Evolutionary conservation across 2,113 vertebrate genomes (phyloP), one percentile per base, ranked within the genome.

Genomic region (Hymenochirus boettgeri): DNA sequence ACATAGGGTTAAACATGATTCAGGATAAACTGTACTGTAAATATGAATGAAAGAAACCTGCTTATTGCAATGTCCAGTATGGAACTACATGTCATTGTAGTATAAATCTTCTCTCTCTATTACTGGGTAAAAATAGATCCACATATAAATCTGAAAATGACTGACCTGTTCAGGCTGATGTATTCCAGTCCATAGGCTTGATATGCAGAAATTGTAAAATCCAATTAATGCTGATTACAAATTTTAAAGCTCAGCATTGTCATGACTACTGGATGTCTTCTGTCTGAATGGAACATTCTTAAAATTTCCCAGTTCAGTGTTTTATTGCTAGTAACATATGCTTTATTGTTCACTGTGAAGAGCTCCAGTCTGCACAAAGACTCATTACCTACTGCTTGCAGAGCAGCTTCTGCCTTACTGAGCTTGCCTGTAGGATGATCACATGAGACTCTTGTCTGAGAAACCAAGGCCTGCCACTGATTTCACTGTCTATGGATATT

Each of bases 331-430:
- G 81, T 86, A 91, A 84, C 90, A 87, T 92, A 91, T 92, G 92
- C 88, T 92, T 93, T 92, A 93, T 89, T 92, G 90, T 93, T 91
- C 89, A 88, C 83, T 77, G 83, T 86, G 76, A 85, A 88, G 85
- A 90, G 89, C 86, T 84, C 83, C 76, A 72, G 85, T 85, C 85
- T 84, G 90, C 93, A 99, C 95, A 98, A 97, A 98, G 94, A 86
- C 93, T 95, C 94, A 94, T 96, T 95, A 95, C 93, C 90, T 89
- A 91, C 85, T 91, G 92, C 91, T 86, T 82, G 87, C 88, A 80
- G 88, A 90, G 86, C 87, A 81, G 89, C 90, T 88, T 83, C 82
- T 78, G 90, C 79, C 91, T 91, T 86, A 87, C 88, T 91, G 91
- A 92, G 87, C 78, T 90, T 91, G 91, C 88, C 89, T 88, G 82